Evolutionary conservation across 2,888 invertebrate genomes (phyloP).

Genomic region (Leucophenga montana): DNA sequence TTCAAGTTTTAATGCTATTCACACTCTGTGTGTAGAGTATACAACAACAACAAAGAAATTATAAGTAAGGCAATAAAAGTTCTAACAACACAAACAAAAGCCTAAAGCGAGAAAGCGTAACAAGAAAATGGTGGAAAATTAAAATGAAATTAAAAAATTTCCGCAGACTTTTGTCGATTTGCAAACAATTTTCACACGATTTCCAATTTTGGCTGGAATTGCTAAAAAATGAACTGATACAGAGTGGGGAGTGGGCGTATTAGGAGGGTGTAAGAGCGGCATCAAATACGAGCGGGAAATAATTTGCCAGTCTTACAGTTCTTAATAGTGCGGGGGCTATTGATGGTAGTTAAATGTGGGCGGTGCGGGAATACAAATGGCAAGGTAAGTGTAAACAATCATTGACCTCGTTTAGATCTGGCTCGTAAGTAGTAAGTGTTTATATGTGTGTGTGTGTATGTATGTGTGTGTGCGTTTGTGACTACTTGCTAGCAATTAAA

Average conservation of each 20-base stretch:
- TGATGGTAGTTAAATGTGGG: not conserved
- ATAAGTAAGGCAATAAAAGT: too few relatives aligned
- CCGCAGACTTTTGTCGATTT: conserved; percentile 13
- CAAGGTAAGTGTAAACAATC: conserved; percentile 64
- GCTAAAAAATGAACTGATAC: not conserved
- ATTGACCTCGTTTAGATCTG: conserved; percentile 61
- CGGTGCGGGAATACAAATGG: not conserved
- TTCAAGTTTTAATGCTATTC: too few relatives aligned
- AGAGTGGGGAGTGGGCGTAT: not conserved
- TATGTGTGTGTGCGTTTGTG: not conserved
- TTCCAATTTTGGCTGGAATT: conserved; percentile 17
- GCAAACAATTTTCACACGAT: conserved; percentile 21
- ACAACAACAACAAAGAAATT: too few relatives aligned
- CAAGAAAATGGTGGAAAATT: not conserved
- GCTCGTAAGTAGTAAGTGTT: not conserved
- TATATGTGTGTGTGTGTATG: not conserved
- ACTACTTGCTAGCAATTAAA: conserved; percentile 54
- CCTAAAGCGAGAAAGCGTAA: too few relatives aligned
- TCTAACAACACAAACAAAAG: too few relatives aligned
- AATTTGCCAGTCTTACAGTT: conserved; percentile 4
- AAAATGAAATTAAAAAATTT: conserved; percentile 8
- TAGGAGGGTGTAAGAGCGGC: not conserved
- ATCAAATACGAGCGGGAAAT: not conserved
- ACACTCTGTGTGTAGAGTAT: too few relatives aligned
- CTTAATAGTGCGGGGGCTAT: not conserved